Percentiles rank a stretch among this genome's conserved stretches.
Conservation (phyloP, 2,888 invertebrate genomes). For the Sipha maydis region DNA sequence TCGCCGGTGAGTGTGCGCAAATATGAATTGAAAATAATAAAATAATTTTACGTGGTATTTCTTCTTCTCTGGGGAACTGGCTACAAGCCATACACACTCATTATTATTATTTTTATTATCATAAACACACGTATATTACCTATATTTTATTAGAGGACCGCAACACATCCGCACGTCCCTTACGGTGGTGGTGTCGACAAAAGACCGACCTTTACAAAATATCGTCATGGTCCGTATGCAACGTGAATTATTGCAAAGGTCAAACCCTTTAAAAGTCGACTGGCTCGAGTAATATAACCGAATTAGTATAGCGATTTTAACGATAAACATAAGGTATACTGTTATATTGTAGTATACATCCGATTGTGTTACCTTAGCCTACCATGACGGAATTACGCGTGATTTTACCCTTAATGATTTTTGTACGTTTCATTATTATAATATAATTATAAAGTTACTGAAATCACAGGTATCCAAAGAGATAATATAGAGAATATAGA, state of each 20-base stretch:
- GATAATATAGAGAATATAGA: not conserved
- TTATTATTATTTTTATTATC: not conserved
- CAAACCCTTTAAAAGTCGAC: constrained; percentile 57
- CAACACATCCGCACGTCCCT: not conserved
- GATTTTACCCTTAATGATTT: constrained; percentile 11
- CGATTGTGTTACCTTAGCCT: constrained; percentile 28
- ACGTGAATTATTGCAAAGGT: constrained; percentile 32
- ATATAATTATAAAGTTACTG: not conserved
- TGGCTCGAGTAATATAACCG: not conserved
- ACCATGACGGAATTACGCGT: constrained; percentile 39
- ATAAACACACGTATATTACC: not conserved
- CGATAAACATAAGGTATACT: not conserved
- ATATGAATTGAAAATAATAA: not conserved
- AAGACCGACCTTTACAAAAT: constrained; percentile 51
- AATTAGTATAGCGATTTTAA: constrained; percentile 6
- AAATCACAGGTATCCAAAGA: not conserved
- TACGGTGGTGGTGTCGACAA: not conserved
- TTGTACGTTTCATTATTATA: not conserved
- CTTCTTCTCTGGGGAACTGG: not conserved
- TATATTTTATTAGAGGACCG: not conserved
- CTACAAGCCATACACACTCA: not conserved
- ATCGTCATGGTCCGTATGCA: constrained; percentile 47
- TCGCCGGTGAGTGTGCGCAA: not conserved
- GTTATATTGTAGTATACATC: not conserved
- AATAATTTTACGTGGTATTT: not conserved